Evolutionary conservation across 2,888 invertebrate species (phyloP).

Genomic region (Athrips mouffetella): DNA sequence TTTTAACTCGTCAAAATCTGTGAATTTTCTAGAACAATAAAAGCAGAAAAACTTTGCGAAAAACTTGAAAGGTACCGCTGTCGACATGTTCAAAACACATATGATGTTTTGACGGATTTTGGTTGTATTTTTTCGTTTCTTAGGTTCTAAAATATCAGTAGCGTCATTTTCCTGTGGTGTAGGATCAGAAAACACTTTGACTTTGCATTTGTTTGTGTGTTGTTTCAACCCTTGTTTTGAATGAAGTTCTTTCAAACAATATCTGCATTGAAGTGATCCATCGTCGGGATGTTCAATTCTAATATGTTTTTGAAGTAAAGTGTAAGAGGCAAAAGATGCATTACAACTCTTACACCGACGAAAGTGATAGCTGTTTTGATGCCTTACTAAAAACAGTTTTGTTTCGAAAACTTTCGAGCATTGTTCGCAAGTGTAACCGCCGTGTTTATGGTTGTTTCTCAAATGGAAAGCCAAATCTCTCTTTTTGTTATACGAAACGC

Average conservation of each 20-base stretch:
- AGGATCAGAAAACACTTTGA: conserved; percentile 34
- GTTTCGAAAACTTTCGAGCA: conserved; percentile 47
- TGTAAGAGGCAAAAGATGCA: conserved; percentile 41
- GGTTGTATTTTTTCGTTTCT: conserved; percentile 47
- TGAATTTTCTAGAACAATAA: conserved; percentile 57
- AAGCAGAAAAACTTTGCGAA: conserved; percentile 62
- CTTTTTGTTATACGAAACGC: conserved; percentile 50
- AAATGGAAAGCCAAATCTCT: conserved; percentile 51
- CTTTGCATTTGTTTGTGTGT: conserved; percentile 54
- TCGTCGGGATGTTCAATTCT: conserved; percentile 47
- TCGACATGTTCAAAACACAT: conserved; percentile 64
- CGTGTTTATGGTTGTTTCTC: conserved; percentile 44
- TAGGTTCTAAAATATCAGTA: conserved; percentile 31
- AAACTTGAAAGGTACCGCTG: conserved; percentile 63
- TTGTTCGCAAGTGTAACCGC: conserved; percentile 52
- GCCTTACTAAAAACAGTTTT: conserved; percentile 35
- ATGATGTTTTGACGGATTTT: conserved; percentile 61
- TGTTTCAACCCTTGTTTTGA: conserved; percentile 49
- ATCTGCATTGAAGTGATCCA: conserved; percentile 46
- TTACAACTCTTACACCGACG: conserved; percentile 53
- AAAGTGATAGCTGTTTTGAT: conserved; percentile 49
- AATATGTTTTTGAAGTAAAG: conserved; percentile 49
- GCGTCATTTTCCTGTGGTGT: conserved; percentile 16
- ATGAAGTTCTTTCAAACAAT: conserved; percentile 53
- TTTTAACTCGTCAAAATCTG: conserved; percentile 58